Conservation (phyloP, 2,797 vertebrate species). For the Centropyge bicolor region DNA sequence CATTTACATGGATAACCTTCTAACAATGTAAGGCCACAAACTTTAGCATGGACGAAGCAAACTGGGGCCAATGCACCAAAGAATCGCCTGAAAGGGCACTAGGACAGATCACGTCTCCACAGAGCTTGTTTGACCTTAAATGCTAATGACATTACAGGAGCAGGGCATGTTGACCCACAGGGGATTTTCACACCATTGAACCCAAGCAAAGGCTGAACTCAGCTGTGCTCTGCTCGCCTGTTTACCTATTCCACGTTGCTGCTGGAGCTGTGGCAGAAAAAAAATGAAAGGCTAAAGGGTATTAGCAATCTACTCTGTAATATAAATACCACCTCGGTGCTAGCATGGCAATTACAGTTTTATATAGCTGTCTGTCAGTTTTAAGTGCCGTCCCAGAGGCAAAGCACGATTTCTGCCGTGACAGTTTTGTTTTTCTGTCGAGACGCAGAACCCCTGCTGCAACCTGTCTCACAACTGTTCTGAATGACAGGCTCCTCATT, state of each 20-base stretch:
- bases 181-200: constrained; percentile 81
- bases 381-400: constrained; percentile 58
- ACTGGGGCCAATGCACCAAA: constrained; percentile 24
- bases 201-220: constrained; percentile 61
- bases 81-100: constrained; percentile 36
- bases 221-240: constrained; percentile 48
- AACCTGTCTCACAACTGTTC: constrained; percentile 55
- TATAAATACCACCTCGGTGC: constrained; percentile 66
- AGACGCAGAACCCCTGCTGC: constrained; percentile 35
- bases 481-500: constrained; percentile 38
- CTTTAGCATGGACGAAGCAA: neutral
- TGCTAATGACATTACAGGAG: constrained; percentile 79
- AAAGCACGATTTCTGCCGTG: constrained; percentile 39
- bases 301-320: constrained; percentile 69
- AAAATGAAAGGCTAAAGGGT: constrained; percentile 50
- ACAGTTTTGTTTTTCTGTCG: constrained; percentile 35
- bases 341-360: constrained; percentile 66
- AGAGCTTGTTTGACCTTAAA: constrained; percentile 76
- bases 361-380: constrained; percentile 60
- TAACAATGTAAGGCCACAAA: neutral
- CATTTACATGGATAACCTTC: neutral
- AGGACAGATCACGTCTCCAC: constrained; percentile 38
- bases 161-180: constrained; percentile 78
- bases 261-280: constrained; percentile 22
- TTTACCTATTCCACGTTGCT: constrained; percentile 44